Conservation (phyloP, 2,888 invertebrate genomes). For the Chironomus riparius region DNA sequence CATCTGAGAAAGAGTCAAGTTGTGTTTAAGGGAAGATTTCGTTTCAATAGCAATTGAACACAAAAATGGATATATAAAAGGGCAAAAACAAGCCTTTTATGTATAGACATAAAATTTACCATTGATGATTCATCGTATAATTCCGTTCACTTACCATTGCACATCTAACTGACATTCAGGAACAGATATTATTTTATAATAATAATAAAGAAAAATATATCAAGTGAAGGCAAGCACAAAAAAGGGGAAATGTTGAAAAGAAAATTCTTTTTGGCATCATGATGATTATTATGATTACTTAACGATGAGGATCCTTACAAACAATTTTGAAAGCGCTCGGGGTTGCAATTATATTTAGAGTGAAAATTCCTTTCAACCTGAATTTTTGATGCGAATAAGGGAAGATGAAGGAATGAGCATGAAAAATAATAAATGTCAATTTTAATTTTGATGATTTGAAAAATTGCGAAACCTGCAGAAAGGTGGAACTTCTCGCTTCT, state of each 20-base stretch:
- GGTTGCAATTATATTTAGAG: background rate
- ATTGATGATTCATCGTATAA: background rate
- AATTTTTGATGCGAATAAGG: too few relatives aligned
- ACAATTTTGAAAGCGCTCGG: background rate
- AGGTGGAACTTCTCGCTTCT: too few relatives aligned
- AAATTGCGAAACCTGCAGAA: background rate
- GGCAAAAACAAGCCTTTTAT: too few relatives aligned
- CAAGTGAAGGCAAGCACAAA: background rate
- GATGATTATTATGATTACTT: background rate
- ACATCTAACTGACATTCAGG: background rate
- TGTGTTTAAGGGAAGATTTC: too few relatives aligned
- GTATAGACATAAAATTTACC: background rate
- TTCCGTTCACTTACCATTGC: background rate
- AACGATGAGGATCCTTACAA: background rate
- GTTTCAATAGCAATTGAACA: too few relatives aligned
- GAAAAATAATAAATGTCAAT: too few relatives aligned
- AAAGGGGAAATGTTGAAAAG: too few relatives aligned
- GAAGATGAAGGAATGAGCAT: too few relatives aligned
- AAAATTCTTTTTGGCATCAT: background rate
- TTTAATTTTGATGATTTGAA: background rate
- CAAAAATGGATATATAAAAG: too few relatives aligned
- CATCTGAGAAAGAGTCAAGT: too few relatives aligned
- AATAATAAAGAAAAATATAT: background rate
- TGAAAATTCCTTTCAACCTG: too few relatives aligned
- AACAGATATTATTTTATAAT: too few relatives aligned